A percentile compares a stretch with the other conserved stretches of the same genome.
phyloP scores from a whole-genome alignment of 2,888 invertebrate genomes.

The Rutpela maculata region DNA sequence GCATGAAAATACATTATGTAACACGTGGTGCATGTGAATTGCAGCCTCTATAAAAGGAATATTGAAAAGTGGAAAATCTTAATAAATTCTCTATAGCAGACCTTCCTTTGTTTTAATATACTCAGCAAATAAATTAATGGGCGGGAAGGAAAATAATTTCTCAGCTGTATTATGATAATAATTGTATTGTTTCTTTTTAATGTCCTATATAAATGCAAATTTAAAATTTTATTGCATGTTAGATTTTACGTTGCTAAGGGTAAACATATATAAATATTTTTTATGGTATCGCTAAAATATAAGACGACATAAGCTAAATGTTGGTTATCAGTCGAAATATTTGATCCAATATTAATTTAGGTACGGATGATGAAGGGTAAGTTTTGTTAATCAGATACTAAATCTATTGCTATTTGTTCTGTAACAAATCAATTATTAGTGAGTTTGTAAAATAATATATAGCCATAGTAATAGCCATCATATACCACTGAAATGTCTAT shows the following conservation, averaged over 20 bases:
- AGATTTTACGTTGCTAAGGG: background rate
- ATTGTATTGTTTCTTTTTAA: background rate
- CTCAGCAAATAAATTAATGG: constrained; percentile 1
- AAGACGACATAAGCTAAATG: too few relatives aligned
- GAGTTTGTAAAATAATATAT: too few relatives aligned
- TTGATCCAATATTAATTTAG: too few relatives aligned
- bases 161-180: background rate
- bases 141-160: background rate
- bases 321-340: too few relatives aligned
- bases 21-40: constrained; percentile 61
- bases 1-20: constrained; percentile 62
- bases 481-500: too few relatives aligned
- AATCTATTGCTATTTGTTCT: too few relatives aligned
- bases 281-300: too few relatives aligned
- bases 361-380: too few relatives aligned
- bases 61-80: constrained; percentile 62
- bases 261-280: too few relatives aligned
- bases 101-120: constrained; percentile 32
- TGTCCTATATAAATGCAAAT: background rate
- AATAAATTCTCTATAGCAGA: constrained; percentile 51
- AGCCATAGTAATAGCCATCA: too few relatives aligned
- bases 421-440: too few relatives aligned
- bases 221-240: background rate
- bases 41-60: constrained; percentile 55
- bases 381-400: too few relatives aligned